These are phyloP conservation scores for Pachypeltis micranthus DNA, from an alignment of 1,140 invertebrate species.

Conservation along the genomic window DNA sequence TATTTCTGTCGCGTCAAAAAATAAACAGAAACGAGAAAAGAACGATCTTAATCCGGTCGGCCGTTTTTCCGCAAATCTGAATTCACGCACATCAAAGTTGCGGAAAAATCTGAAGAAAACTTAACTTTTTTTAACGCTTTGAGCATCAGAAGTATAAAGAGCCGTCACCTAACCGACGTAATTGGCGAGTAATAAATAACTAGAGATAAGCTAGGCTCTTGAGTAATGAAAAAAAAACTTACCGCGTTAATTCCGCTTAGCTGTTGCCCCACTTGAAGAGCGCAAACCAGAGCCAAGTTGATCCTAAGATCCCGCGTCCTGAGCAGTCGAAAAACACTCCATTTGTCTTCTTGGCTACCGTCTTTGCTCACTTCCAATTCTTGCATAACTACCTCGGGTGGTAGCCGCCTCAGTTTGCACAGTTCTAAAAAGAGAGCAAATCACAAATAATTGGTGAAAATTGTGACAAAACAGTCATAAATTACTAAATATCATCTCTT, in stretches of 20 bases:
- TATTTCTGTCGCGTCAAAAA: no score
- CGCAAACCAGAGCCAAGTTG: constrained; percentile 56
- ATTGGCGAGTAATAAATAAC: no score
- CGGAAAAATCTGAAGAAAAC: no score
- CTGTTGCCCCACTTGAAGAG: constrained; percentile 71
- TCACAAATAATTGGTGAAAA: no score
- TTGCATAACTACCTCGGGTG: constrained; percentile 33
- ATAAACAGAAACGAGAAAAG: no score
- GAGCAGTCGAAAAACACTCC: constrained; percentile 23
- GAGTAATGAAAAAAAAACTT: constrained; percentile 31
- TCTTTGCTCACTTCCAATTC: constrained; percentile 36
- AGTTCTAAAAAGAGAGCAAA: constrained; percentile 39
- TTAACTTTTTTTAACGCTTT: no score
- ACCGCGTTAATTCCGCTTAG: constrained; percentile 78
- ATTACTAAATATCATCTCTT: no score
- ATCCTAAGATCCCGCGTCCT: constrained; percentile 39
- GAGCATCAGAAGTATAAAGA: no score
- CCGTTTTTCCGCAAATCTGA: no score
- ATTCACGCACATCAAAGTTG: no score
- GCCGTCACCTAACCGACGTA: no score
- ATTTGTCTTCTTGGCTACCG: constrained; percentile 36
- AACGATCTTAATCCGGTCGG: no score
- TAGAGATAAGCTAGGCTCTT: not conserved
- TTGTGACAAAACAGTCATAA: not conserved
- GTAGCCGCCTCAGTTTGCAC: constrained; percentile 39